Percentiles rank a stretch among this genome's conserved stretches.
Evolutionary conservation across 1,140 invertebrate species (phyloP).

Genomic region (Galendromus occidentalis): DNA sequence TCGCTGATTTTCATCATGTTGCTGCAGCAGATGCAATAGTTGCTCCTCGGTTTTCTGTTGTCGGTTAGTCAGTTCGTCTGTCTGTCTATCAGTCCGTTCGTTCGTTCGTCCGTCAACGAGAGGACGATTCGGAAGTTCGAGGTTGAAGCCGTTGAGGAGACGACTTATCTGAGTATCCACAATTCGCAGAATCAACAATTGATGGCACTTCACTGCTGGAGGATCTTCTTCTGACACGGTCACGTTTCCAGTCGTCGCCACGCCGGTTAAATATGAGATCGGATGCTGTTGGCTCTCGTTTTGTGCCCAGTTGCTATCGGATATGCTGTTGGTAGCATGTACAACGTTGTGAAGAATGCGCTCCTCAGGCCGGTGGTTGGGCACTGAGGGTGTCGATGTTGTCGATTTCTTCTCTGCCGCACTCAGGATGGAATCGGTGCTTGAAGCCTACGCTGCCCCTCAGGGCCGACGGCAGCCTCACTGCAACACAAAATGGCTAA

Average conservation of each 20-base stretch:
- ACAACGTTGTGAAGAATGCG: too few relatives aligned
- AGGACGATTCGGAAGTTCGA: too few relatives aligned
- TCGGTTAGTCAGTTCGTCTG: background rate
- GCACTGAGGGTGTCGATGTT: background rate
- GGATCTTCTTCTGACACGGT: too few relatives aligned
- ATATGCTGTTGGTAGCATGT: background rate
- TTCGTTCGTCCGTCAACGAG: too few relatives aligned
- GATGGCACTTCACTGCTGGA: too few relatives aligned
- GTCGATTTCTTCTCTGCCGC: background rate
- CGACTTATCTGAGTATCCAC: too few relatives aligned
- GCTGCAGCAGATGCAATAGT: background rate
- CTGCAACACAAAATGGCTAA: slow-evolving; percentile 11
- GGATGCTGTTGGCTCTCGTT: background rate
- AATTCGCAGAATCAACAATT: too few relatives aligned
- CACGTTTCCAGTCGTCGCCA: too few relatives aligned
- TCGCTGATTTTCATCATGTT: background rate
- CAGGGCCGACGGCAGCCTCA: slow-evolving; percentile 6
- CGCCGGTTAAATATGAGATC: background rate
- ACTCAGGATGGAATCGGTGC: background rate
- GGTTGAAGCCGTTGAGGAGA: too few relatives aligned
- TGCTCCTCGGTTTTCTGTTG: background rate
- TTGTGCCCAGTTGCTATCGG: background rate
- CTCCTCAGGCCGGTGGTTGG: too few relatives aligned
- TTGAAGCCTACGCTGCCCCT: slow-evolving; percentile 10
- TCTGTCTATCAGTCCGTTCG: too few relatives aligned